Evolutionary conservation across 2,888 invertebrate species (phyloP).

Genomic region (Drosophila antonietae): DNA sequence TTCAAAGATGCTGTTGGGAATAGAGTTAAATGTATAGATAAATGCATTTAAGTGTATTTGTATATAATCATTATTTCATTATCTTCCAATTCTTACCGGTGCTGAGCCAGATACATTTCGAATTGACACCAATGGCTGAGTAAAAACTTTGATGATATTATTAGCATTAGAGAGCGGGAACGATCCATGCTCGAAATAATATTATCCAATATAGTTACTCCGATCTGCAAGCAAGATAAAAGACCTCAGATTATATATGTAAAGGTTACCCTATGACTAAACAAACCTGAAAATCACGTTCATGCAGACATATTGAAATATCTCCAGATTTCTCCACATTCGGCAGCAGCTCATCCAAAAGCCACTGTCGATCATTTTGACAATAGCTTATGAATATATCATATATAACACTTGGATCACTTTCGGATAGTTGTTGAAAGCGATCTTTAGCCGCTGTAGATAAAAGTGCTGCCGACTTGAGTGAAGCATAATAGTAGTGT

Average conservation of each 20-base stretch:
- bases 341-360: constrained; percentile 87
- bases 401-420: constrained; percentile 84
- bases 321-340: constrained; percentile 87
- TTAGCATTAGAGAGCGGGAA: constrained; percentile 87
- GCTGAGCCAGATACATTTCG: constrained; percentile 90
- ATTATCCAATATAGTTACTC: constrained; percentile 89
- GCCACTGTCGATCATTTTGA: constrained; percentile 88
- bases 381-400: constrained; percentile 90
- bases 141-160: constrained; percentile 88
- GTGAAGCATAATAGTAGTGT: constrained; percentile 86
- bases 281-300: constrained; percentile 89
- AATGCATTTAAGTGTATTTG: not conserved
- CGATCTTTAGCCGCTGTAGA: constrained; percentile 86
- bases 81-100: constrained; percentile 84
- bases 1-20: constrained; percentile 86
- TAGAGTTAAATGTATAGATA: not conserved
- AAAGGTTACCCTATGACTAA: no score
- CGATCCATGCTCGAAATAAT: constrained; percentile 89
- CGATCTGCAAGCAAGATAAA: constrained; percentile 84
- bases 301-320: constrained; percentile 88
- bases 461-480: constrained; percentile 87
- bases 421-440: constrained; percentile 64
- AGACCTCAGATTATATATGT: not conserved
- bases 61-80: not conserved
- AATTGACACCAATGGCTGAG: constrained; percentile 90